Evolutionary conservation across 2,888 invertebrate species (phyloP).

Genomic region (Pteria penguin): DNA sequence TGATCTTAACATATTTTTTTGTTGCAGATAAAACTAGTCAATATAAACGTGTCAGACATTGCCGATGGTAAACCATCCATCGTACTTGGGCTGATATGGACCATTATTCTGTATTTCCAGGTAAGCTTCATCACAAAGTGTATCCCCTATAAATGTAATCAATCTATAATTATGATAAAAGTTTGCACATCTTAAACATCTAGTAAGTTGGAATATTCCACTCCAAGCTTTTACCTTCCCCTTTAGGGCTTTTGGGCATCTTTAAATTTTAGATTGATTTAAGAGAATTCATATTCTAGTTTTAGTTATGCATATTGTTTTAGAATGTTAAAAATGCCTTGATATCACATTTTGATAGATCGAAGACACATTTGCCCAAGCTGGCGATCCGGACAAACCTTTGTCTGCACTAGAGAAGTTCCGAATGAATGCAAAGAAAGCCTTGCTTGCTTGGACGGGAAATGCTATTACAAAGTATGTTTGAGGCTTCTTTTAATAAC

Average conservation of each 20-base stretch:
- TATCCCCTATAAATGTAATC: too few relatives aligned
- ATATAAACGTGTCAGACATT: conserved; percentile 97
- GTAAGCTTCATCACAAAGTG: conserved; percentile 82
- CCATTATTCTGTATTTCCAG: conserved; percentile 99
- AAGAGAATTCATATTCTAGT: too few relatives aligned
- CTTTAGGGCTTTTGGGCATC: too few relatives aligned
- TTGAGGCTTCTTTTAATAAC: too few relatives aligned
- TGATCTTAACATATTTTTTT: too few relatives aligned
- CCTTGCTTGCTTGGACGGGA: conserved; percentile 95
- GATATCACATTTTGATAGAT: conserved; percentile 63
- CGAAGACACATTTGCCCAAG: conserved; percentile 70
- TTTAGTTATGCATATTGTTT: too few relatives aligned
- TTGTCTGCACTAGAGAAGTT: conserved; percentile 64
- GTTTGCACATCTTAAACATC: too few relatives aligned
- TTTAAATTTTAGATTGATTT: too few relatives aligned
- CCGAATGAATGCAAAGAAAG: conserved; percentile 92
- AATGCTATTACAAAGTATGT: conserved; percentile 86
- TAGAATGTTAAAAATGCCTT: too few relatives aligned
- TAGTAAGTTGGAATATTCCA: too few relatives aligned
- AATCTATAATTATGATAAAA: too few relatives aligned
- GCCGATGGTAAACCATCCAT: conserved; percentile 98
- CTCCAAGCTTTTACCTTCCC: too few relatives aligned
- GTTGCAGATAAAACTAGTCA: conserved; percentile 95
- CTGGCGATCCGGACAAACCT: conserved; percentile 44
- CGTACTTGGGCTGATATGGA: conserved; percentile 98